Base-by-base conservation (phyloP, 1,140 invertebrate species). In the Amphibalanus amphitrite region DNA sequence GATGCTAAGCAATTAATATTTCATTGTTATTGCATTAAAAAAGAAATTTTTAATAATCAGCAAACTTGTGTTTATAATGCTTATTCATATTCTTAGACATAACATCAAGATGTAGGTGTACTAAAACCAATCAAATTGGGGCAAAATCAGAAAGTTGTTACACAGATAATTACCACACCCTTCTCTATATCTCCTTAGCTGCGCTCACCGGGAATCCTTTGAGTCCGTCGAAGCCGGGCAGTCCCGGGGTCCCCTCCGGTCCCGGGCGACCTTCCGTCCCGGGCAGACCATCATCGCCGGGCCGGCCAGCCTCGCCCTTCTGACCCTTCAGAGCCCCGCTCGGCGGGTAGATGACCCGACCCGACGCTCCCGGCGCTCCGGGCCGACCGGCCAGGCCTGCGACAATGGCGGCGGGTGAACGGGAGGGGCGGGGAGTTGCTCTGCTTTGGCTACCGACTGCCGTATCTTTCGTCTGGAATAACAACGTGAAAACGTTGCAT, bases 401-500 rank as follows among this genome's bases (percentile, higher is more conserved):
- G 25, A 82, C 29, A 29, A 91, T 91, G 69, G 83, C 78, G 73
- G 74, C 71, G 69, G 89, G 90, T 74, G 82, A 82, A 71, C 85
- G 33, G 17, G 73, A 70, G 30, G 79, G 80, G 29, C 78, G 76
- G 30, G 71, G 6, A 6, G 38, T 38, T 38, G 38, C 6, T 38
- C 38, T 38, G 38, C 38, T 38, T 38, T 6, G 67, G n/a, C 78
- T 78, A 38, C 64, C 69, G 15, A 71, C 77, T 69, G 87, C 87
- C 75, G 79, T 80, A 69, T 77, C 77, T 65, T 85, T 85, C 68
- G 74, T 74, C 69, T n/a, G n/a, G n/a, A 76, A 75, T 38, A 89
- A 87, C n/a, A 84, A 79, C 0, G 80, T 79, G 69, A 88, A 88
- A 59, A 86, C 84, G 4, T 78, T 76, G 1, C 89, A 88, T 10